phyloP scores from a whole-genome alignment of 2,888 invertebrate species.

The Pimpla rufipes region DNA sequence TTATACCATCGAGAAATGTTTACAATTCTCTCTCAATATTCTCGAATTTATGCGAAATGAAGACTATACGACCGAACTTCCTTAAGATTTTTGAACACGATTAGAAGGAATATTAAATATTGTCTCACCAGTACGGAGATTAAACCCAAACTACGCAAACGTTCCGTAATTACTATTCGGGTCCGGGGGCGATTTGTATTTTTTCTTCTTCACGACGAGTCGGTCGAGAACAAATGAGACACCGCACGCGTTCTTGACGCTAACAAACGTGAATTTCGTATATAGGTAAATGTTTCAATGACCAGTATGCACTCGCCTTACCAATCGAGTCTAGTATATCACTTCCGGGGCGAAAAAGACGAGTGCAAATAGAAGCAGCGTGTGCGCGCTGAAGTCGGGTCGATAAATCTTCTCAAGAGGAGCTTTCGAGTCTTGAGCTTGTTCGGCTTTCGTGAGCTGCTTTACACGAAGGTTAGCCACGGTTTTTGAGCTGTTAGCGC shows the following conservation, averaged over 20 bases:
- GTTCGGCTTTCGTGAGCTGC: slow-evolving; percentile 65
- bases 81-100: too few relatives aligned
- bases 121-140: too few relatives aligned
- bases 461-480: slow-evolving; percentile 84
- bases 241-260: background rate
- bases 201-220: too few relatives aligned
- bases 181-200: too few relatives aligned
- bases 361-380: slow-evolving; percentile 27
- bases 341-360: background rate
- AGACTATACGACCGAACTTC: too few relatives aligned
- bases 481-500: slow-evolving; percentile 82
- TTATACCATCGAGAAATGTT: too few relatives aligned
- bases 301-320: background rate
- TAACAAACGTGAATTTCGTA: background rate
- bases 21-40: too few relatives aligned
- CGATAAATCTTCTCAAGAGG: slow-evolving; percentile 81
- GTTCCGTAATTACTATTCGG: too few relatives aligned
- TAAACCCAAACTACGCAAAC: too few relatives aligned
- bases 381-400: slow-evolving; percentile 32
- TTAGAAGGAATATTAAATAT: too few relatives aligned
- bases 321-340: background rate
- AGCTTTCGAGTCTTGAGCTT: slow-evolving; percentile 76
- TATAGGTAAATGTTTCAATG: background rate
- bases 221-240: background rate
- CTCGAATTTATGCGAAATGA: too few relatives aligned